Evolutionary conservation across 2,888 invertebrate genomes (phyloP).

Genomic region (Nomada hirtipes): DNA sequence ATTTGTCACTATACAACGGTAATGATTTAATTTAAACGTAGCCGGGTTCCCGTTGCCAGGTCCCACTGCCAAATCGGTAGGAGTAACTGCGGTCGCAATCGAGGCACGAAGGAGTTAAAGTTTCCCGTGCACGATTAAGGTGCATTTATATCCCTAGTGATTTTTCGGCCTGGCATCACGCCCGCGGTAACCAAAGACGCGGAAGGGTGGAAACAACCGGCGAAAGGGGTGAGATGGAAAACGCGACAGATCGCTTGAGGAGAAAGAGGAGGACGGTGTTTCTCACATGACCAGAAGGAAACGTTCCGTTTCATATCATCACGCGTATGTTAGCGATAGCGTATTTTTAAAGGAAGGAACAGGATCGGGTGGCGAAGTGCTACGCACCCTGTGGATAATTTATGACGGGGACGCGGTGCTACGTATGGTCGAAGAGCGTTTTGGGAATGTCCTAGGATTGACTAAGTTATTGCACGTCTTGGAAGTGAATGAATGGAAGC

Average conservation of each 20-base stretch:
- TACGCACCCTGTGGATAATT: too few relatives aligned
- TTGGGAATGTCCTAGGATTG: too few relatives aligned
- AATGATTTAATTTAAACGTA: slow-evolving; percentile 25
- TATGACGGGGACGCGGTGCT: too few relatives aligned
- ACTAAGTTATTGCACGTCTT: too few relatives aligned
- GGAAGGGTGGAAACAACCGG: background rate
- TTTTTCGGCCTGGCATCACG: slow-evolving; percentile 56
- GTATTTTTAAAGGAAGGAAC: too few relatives aligned
- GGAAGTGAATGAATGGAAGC: too few relatives aligned
- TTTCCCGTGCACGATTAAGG: slow-evolving; percentile 52
- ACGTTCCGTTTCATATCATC: slow-evolving; percentile 69
- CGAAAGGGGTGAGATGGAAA: slow-evolving; percentile 12
- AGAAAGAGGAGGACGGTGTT: background rate
- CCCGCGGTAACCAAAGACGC: slow-evolving; percentile 36
- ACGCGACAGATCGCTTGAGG: background rate
- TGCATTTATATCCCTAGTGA: slow-evolving; percentile 31
- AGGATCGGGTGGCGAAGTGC: too few relatives aligned
- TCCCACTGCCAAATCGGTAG: slow-evolving; percentile 52
- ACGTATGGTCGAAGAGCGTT: too few relatives aligned
- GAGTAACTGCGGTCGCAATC: slow-evolving; percentile 17
- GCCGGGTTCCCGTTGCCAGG: slow-evolving; percentile 19
- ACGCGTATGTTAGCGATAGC: slow-evolving; percentile 40
- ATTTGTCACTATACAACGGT: background rate
- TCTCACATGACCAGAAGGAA: slow-evolving; percentile 60
- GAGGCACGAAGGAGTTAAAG: slow-evolving; percentile 49